These are phyloP conservation scores for Dallia pectoralis DNA, from an alignment of 2,797 vertebrate genomes.

Conservation along the genomic window DNA sequence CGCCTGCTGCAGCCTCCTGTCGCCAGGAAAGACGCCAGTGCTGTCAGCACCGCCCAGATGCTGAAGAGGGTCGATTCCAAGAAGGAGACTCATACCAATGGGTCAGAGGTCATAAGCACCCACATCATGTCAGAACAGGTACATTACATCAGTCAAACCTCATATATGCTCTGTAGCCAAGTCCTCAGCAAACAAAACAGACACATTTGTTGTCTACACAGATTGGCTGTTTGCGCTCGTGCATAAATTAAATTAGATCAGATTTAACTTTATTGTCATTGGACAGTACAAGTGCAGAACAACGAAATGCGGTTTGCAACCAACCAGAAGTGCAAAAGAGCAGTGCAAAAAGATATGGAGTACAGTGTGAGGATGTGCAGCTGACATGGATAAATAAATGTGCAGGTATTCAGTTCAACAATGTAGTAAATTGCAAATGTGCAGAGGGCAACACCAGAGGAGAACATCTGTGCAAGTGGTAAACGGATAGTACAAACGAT, in stretches of 20 bases:
- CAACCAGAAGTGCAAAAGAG: too few species aligned
- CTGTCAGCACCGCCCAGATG: constrained; percentile 69
- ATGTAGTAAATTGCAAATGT: not conserved
- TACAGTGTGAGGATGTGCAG: too few species aligned
- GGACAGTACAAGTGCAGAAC: too few species aligned
- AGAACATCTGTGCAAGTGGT: too few species aligned
- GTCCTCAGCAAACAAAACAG: not conserved
- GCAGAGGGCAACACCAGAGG: too few species aligned
- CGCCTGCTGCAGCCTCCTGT: constrained; percentile 70
- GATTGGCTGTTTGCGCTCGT: not conserved
- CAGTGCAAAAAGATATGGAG: too few species aligned
- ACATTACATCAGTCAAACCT: constrained; percentile 22
- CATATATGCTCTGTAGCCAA: not conserved
- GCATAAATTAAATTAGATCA: too few species aligned
- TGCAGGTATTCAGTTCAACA: too few species aligned
- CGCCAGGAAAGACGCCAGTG: constrained; percentile 75
- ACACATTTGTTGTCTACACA: not conserved
- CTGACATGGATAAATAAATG: too few species aligned
- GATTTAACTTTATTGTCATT: too few species aligned
- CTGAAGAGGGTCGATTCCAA: constrained; percentile 77
- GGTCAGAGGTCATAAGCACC: constrained; percentile 59
- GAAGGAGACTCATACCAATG: constrained; percentile 70
- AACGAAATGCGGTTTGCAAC: too few species aligned
- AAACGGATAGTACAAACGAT: too few species aligned
- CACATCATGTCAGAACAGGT: constrained; percentile 74